Conservation (phyloP, 2,797 vertebrate species). For the Phrynocephalus vlangalii region DNA sequence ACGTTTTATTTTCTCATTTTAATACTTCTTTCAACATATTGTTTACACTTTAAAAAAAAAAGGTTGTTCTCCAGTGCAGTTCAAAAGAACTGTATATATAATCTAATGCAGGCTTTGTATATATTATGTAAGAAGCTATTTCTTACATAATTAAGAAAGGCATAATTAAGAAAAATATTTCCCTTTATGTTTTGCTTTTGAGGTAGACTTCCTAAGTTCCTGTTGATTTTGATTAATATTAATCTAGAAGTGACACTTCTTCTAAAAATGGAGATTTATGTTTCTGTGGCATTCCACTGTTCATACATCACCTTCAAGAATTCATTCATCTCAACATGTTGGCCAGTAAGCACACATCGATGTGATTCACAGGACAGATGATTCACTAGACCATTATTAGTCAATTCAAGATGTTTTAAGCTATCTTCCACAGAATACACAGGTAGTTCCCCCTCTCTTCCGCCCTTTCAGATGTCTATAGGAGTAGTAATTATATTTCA, state of each 20-base stretch:
- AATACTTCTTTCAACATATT: neutral
- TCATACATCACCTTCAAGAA: neutral
- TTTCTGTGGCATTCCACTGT: neutral
- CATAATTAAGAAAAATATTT: neutral
- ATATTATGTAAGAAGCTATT: neutral
- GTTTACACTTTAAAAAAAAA: neutral
- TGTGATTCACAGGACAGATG: neutral
- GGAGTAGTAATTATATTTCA: slow-evolving; percentile 11
- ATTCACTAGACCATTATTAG: neutral
- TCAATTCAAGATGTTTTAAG: slow-evolving; percentile 8
- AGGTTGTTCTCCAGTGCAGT: neutral
- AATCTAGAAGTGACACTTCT: neutral
- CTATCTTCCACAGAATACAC: neutral
- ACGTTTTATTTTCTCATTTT: neutral
- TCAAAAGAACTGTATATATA: neutral
- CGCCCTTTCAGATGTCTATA: slow-evolving; percentile 3
- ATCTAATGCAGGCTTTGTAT: neutral
- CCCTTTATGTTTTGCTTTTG: neutral
- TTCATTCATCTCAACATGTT: neutral
- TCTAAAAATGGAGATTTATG: neutral
- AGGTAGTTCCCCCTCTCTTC: neutral
- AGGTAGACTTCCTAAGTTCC: neutral
- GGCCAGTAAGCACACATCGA: slow-evolving; percentile 3
- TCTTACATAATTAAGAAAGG: neutral
- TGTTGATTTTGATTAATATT: neutral